Evolutionary conservation across 2,888 invertebrate species (phyloP), one percentile per base, ranked within the genome.

Genomic region (Folsomia candida): DNA sequence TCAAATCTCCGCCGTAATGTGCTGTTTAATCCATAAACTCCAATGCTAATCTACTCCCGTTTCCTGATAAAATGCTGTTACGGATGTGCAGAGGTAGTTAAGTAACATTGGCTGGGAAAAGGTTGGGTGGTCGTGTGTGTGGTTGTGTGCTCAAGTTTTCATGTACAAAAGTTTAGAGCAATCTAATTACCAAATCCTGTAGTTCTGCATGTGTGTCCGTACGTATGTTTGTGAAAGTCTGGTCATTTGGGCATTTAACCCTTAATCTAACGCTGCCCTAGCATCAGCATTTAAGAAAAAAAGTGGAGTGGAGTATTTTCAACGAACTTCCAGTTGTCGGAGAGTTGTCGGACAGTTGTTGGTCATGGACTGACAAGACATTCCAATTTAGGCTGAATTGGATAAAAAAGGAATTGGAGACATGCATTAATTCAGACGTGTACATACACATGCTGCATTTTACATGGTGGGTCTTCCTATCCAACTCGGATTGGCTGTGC

Each of bases 1-100:
- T 65, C 65, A 65, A 65, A 65, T 65, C 18, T 20, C 18, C 20
- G 22, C 18, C 4, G 54, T 54, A 20, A 54, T 54, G 54, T 54
- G 18, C 24, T 65, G 65, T 65, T 65, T 65, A 65, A 65, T 65
- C 65, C 28, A 65, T 65, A 25, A 51, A 24, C 51, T n/a, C 22
- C 25, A 62, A 29, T 20, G 9, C 24, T 26, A 59, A 26, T 25
- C 25, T 24, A 22, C 18, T 59, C 14, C 25, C 24, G 51, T 22
- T 64, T 54, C 65, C 65, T 65, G 54, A 54, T 27, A n/a, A n/a
- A 51, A 25, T 47, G 25, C 65, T 22, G n/a, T 62, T 62, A 4
- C 62, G 20, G 20, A 37, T 37, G n/a, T 57, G 57, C 11, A 6
- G 37, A 14, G 37, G 4, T 14, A 37, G 37, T 37, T 37, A 37